Evolutionary conservation across 64 coral and sea anemone genomes (phyloP).

Genomic region (Pachyseris speciosa): DNA sequence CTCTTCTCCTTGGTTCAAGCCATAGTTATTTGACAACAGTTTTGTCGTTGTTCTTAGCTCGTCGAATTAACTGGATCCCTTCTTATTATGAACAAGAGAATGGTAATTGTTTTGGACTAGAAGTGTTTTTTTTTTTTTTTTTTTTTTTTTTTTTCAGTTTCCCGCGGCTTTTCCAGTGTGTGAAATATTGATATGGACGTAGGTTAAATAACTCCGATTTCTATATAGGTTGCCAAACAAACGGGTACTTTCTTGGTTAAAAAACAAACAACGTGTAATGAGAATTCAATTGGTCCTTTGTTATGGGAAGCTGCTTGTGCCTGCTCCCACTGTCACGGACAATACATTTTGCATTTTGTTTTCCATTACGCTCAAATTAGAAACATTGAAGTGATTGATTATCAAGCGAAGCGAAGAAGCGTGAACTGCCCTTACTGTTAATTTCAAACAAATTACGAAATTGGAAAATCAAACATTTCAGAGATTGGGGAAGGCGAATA

Average conservation of each 20-base stretch:
- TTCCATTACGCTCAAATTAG: background rate
- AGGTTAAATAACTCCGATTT: background rate
- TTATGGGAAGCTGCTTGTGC: background rate
- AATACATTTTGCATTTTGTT: background rate
- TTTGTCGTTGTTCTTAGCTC: no score
- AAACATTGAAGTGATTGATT: background rate
- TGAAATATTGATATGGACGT: background rate
- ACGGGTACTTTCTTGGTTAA: background rate
- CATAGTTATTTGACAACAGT: no score
- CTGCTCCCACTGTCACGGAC: background rate
- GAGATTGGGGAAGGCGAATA: background rate
- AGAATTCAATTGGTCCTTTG: background rate
- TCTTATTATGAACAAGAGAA: no score
- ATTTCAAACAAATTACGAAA: slow-evolving; percentile 53
- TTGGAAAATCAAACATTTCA: slow-evolving; percentile 25
- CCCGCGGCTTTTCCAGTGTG: no score
- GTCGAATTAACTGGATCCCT: no score
- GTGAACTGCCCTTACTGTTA: background rate
- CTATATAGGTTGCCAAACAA: background rate
- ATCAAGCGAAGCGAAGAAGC: background rate
- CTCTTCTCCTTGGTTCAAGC: no score
- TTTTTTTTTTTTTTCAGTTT: no score
- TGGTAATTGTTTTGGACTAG: no score
- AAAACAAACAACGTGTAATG: slow-evolving; percentile 1
- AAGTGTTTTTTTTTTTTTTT: no score